These are phyloP conservation scores for Temnothorax unifasciatus DNA, from an alignment of 2,888 invertebrate genomes.

Conservation along the genomic window DNA sequence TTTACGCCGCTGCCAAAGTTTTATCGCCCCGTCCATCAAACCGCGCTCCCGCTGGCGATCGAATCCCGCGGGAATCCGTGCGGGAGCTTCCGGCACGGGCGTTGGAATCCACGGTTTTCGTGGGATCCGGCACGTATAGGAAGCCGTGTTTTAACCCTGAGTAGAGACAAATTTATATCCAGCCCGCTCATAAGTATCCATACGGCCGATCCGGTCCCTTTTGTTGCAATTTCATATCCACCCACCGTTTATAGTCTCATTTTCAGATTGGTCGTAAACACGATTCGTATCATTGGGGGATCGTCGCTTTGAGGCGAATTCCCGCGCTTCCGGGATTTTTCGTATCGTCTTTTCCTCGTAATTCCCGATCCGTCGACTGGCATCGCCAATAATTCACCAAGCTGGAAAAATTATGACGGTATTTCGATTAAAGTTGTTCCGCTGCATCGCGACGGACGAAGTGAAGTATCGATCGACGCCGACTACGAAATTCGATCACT, in stretches of 20 bases:
- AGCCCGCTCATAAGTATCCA: slow-evolving; percentile 15
- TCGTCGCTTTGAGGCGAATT: neutral
- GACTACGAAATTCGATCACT: slow-evolving; percentile 16
- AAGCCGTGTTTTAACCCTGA: slow-evolving; percentile 66
- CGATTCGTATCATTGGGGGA: neutral
- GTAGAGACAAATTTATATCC: slow-evolving; percentile 65
- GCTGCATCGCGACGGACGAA: neutral
- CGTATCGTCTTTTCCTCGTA: neutral
- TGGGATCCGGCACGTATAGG: slow-evolving; percentile 48
- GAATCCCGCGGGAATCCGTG: slow-evolving; percentile 59
- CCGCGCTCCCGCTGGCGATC: slow-evolving; percentile 48
- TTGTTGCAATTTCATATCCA: neutral
- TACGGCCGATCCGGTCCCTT: neutral
- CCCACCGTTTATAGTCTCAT: neutral
- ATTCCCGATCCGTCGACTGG: neutral
- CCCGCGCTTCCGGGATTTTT: neutral
- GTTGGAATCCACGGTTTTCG: slow-evolving; percentile 57
- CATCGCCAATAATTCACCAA: slow-evolving; percentile 1
- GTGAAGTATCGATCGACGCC: neutral
- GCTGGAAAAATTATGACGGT: slow-evolving; percentile 11
- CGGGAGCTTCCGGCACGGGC: slow-evolving; percentile 27
- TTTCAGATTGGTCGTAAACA: slow-evolving; percentile 27
- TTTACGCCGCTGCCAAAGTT: slow-evolving; percentile 81
- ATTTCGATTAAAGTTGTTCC: slow-evolving; percentile 27
- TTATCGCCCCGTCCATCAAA: slow-evolving; percentile 80